A percentile compares a stretch with the other conserved stretches of the same genome.
phyloP scores from a whole-genome alignment of 2,113 vertebrate genomes.

The Gallinago jamesoni region DNA sequence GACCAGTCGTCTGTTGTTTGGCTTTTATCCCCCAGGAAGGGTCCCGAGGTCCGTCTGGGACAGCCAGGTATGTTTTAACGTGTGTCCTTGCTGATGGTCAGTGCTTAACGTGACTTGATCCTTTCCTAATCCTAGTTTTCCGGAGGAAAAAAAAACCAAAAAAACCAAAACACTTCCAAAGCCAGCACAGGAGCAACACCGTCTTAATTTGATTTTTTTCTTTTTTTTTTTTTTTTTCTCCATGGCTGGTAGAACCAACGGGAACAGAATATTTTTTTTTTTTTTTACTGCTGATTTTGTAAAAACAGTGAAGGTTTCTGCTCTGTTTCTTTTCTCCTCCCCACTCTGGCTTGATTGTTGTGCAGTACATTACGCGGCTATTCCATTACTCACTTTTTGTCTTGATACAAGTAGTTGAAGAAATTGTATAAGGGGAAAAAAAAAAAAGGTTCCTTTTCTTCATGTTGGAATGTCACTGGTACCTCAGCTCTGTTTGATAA shows the following conservation, averaged over 20 bases:
- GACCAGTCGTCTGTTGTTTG: accelerated
- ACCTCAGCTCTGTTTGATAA: slow-evolving; percentile 66
- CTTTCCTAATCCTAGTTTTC: not conserved
- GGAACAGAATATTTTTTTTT: not conserved
- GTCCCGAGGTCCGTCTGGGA: not conserved
- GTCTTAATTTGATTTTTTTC: not conserved
- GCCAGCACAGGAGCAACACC: not conserved
- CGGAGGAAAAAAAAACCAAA: not conserved
- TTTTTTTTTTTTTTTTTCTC: not conserved
- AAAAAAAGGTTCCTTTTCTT: slow-evolving; percentile 45
- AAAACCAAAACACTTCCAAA: not conserved
- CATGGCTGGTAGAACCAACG: not conserved
- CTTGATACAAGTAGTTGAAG: slow-evolving; percentile 46
- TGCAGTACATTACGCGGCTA: not conserved
- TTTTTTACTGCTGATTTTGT: not conserved
- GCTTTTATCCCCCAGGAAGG: not conserved
- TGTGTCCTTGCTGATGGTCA: not conserved
- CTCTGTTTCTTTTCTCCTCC: slow-evolving; percentile 51
- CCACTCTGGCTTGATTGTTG: slow-evolving; percentile 15
- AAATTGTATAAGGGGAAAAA: slow-evolving; percentile 17
- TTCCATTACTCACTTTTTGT: slow-evolving; percentile 32
- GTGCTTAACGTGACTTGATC: not conserved
- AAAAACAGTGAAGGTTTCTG: not conserved
- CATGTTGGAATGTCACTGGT: slow-evolving; percentile 57
- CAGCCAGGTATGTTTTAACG: not conserved